Percentiles rank a stretch among this genome's conserved stretches.
phyloP scores from a whole-genome alignment of 1,140 invertebrate species.

The Drosophila kurseongensis region DNA sequence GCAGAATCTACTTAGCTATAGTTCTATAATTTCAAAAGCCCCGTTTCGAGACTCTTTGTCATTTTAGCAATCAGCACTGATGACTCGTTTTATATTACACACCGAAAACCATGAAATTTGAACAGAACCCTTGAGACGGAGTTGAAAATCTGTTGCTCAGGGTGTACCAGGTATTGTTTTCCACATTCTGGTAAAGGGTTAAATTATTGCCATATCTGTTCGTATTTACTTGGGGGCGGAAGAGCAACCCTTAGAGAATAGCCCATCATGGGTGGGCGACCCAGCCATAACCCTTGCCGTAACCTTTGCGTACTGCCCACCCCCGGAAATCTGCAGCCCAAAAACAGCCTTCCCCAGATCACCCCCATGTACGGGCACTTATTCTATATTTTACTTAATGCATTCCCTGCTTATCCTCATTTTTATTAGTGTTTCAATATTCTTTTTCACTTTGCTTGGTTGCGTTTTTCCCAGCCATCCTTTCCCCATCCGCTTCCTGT shows the following conservation, averaged over 20 bases:
- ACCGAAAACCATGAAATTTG: conserved; percentile 3
- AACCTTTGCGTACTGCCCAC: conserved; percentile 13
- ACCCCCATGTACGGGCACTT: conserved; percentile 50
- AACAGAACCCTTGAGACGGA: conserved; percentile 13
- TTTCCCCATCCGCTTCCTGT: conserved; percentile 17
- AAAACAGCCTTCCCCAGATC: neutral
- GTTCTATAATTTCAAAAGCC: neutral
- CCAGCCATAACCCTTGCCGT: conserved; percentile 29
- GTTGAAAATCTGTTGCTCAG: conserved; percentile 36
- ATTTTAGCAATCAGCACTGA: neutral
- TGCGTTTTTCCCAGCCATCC: conserved; percentile 70
- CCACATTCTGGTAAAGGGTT: conserved; percentile 53
- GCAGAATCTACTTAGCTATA: conserved; percentile 19
- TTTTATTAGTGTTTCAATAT: conserved; percentile 84
- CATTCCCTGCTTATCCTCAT: conserved; percentile 82
- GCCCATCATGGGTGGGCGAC: conserved; percentile 16
- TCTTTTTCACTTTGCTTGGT: conserved; percentile 80
- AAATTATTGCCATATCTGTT: conserved; percentile 80
- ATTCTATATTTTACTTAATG: conserved; percentile 83
- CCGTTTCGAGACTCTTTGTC: neutral
- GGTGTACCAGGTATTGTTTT: conserved; percentile 43
- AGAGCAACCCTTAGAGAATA: conserved; percentile 41
- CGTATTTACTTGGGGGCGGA: conserved; percentile 34
- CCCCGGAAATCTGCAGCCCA: conserved; percentile 1
- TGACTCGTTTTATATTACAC: conserved; percentile 19